phyloP scores from a whole-genome alignment of 2,888 invertebrate species.

The Melanophora roralis region DNA sequence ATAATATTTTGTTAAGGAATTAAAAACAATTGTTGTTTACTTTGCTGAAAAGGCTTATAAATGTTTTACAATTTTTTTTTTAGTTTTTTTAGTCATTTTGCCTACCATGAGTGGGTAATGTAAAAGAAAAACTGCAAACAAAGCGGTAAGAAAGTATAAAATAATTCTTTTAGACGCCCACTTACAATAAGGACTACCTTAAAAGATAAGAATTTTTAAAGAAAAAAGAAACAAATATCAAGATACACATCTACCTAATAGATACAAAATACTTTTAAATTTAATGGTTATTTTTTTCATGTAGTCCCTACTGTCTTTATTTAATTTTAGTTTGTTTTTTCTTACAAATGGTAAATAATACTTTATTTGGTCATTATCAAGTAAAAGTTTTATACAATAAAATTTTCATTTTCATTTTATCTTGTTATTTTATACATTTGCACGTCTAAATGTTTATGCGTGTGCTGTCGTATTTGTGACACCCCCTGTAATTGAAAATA shows the following conservation, averaged over 20 bases:
- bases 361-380: constrained; percentile 26
- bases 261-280: background rate
- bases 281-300: background rate
- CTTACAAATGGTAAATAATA: background rate
- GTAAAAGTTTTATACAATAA: constrained; percentile 10
- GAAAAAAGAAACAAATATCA: background rate
- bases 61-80: background rate
- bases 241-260: background rate
- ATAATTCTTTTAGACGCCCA: background rate
- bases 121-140: background rate
- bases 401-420: background rate
- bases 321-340: background rate
- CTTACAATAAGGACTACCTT: constrained; percentile 6
- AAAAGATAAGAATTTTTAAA: background rate
- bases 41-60: background rate
- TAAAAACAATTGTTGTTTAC: constrained; percentile 1
- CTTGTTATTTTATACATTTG: background rate
- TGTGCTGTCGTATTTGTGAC: background rate
- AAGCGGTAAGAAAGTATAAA: too few relatives aligned
- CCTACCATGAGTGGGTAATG: background rate
- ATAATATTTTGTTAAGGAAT: background rate
- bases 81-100: background rate
- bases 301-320: background rate
- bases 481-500: too few relatives aligned
- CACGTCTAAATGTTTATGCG: too few relatives aligned